Conservation (phyloP, 2,113 vertebrate genomes). For the Seriola rivoliana region DNA sequence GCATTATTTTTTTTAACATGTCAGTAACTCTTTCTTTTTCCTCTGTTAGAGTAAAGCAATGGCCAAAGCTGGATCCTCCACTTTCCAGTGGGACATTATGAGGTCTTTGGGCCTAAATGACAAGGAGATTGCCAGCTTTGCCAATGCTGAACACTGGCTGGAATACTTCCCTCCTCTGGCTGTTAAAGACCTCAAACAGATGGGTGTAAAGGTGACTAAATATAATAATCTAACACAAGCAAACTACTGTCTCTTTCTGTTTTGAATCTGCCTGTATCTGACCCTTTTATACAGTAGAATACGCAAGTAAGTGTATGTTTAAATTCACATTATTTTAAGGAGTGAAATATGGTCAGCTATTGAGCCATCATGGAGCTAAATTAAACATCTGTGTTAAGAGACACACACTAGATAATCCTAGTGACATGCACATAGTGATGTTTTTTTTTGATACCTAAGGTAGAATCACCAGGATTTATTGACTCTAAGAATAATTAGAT, state of each 20-base stretch:
- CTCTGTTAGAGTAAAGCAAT: constrained; percentile 91
- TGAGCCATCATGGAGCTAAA: neutral
- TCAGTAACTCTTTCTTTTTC: too few species aligned
- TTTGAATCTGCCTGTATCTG: neutral
- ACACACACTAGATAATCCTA: neutral
- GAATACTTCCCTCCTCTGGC: constrained; percentile 96
- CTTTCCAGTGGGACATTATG: constrained; percentile 98
- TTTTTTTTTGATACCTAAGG: neutral
- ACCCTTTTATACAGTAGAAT: neutral
- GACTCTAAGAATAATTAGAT: neutral
- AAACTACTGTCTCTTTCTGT: neutral
- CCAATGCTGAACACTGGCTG: constrained; percentile 95
- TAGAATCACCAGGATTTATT: neutral
- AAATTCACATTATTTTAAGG: neutral
- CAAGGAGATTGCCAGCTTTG: constrained; percentile 90
- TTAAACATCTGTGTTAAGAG: neutral
- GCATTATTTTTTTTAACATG: neutral
- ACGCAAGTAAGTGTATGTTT: neutral
- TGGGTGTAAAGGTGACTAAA: constrained; percentile 94
- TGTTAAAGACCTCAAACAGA: constrained; percentile 91
- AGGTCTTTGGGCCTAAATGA: constrained; percentile 92
- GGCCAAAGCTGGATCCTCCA: constrained; percentile 90
- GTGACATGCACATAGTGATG: neutral
- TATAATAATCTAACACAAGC: neutral
- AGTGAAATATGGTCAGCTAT: neutral